Evolutionary conservation across 2,113 vertebrate species (phyloP).

Genomic region (Balaeniceps rex): DNA sequence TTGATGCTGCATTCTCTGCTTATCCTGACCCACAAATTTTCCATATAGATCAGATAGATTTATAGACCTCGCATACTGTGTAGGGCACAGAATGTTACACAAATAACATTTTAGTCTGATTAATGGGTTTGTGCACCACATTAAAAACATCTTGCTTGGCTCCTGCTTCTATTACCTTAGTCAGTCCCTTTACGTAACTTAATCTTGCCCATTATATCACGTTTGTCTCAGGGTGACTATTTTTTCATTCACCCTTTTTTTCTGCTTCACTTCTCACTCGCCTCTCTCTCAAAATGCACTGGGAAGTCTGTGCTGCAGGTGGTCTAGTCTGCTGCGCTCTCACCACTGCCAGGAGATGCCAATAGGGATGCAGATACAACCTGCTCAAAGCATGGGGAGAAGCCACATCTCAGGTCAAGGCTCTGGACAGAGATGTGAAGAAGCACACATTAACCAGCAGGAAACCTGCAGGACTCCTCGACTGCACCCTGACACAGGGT

Average conservation of each 20-base stretch:
- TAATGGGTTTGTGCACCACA: constrained; percentile 20
- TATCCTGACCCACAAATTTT: background rate
- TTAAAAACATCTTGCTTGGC: constrained; percentile 10
- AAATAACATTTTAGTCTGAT: constrained; percentile 23
- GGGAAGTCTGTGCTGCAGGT: background rate
- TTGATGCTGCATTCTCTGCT: background rate
- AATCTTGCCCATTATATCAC: constrained; percentile 13
- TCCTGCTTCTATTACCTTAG: background rate
- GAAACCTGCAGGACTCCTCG: background rate
- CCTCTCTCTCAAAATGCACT: background rate
- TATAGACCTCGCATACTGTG: background rate
- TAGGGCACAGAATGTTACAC: background rate
- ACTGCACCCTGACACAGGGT: accelerated
- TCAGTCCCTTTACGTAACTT: constrained; percentile 1
- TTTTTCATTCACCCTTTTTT: constrained; percentile 18
- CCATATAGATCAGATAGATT: background rate
- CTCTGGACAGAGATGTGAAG: background rate
- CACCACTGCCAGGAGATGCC: background rate
- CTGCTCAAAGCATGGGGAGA: background rate
- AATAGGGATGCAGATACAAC: background rate
- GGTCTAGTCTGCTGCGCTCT: background rate
- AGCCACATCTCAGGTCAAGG: background rate
- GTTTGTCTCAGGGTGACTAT: background rate
- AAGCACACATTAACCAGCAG: background rate
- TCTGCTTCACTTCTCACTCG: background rate